A percentile compares a stretch with the other conserved stretches of the same genome.
Evolutionary conservation across 2,888 invertebrate species (phyloP).

Genomic region (Ophioninae sp.): DNA sequence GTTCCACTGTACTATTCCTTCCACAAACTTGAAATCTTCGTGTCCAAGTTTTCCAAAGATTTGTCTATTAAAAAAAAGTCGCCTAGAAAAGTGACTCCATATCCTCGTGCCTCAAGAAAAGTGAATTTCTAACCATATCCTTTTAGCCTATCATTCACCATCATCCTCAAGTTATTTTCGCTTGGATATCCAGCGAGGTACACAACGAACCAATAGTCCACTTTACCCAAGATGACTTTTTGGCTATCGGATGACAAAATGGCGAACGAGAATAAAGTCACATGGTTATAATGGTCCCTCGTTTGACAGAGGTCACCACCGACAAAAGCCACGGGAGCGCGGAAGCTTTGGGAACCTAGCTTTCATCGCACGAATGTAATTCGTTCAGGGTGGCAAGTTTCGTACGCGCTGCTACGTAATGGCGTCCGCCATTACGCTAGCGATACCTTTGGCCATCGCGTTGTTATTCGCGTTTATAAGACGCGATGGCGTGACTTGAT

Average conservation of each 20-base stretch:
- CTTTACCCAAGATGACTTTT: background rate
- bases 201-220: background rate
- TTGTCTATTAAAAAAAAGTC: too few species aligned
- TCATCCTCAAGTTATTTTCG: background rate
- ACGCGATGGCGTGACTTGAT: slow-evolving; percentile 73
- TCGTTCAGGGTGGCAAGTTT: slow-evolving; percentile 63
- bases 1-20: too few species aligned
- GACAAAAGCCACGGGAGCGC: background rate
- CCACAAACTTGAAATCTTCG: too few species aligned
- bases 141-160: background rate
- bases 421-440: slow-evolving; percentile 66
- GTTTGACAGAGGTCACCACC: background rate
- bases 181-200: background rate
- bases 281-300: background rate
- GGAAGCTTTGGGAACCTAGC: slow-evolving; percentile 42
- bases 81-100: too few species aligned
- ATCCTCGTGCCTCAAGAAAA: too few species aligned
- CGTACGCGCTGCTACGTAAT: slow-evolving; percentile 65
- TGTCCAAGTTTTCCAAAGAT: too few species aligned
- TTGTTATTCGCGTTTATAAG: slow-evolving; percentile 64
- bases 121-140: background rate
- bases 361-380: slow-evolving; percentile 57
- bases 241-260: background rate
- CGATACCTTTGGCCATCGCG: slow-evolving; percentile 42
- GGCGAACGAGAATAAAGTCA: background rate